Evolutionary conservation across 2,797 vertebrate species (phyloP).

Genomic region (Poliocrania exsul): DNA sequence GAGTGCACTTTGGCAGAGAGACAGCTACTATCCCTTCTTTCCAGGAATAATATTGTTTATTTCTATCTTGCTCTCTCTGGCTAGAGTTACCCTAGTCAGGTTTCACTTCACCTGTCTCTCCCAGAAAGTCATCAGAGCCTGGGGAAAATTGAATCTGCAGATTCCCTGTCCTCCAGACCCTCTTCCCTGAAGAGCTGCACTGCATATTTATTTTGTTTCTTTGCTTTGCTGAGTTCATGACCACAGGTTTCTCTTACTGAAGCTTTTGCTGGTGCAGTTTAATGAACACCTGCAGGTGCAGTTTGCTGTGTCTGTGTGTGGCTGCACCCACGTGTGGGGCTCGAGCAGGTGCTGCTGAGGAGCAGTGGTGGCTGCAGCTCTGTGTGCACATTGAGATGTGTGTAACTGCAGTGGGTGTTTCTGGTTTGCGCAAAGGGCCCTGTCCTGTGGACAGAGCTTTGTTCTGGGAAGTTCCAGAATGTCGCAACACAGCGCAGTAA

Average conservation of each 20-base stretch:
- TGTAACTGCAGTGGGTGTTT: not conserved
- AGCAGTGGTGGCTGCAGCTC: not conserved
- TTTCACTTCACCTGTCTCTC: slow-evolving; percentile 62
- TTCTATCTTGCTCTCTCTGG: slow-evolving; percentile 49
- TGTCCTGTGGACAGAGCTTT: not conserved
- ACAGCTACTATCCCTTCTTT: slow-evolving; percentile 63
- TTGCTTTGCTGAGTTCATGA: not conserved
- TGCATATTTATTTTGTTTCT: not conserved
- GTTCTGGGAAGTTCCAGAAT: slow-evolving; percentile 29
- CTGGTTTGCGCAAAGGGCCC: not conserved
- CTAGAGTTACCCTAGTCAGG: slow-evolving; percentile 31
- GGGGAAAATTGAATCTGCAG: not conserved
- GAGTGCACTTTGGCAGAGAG: slow-evolving; percentile 47
- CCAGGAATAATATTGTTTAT: slow-evolving; percentile 72
- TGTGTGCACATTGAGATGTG: not conserved
- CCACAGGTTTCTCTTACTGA: not conserved
- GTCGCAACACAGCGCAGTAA: accelerated
- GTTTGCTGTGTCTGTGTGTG: not conserved
- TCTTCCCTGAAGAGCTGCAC: not conserved
- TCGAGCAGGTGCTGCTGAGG: not conserved
- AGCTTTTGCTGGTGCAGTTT: not conserved
- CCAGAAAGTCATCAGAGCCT: not conserved
- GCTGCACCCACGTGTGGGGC: not conserved
- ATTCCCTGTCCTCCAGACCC: not conserved
- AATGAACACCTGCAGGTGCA: not conserved